phyloP scores from a whole-genome alignment of 2,113 vertebrate genomes.

The Pomatostomus ruficeps region DNA sequence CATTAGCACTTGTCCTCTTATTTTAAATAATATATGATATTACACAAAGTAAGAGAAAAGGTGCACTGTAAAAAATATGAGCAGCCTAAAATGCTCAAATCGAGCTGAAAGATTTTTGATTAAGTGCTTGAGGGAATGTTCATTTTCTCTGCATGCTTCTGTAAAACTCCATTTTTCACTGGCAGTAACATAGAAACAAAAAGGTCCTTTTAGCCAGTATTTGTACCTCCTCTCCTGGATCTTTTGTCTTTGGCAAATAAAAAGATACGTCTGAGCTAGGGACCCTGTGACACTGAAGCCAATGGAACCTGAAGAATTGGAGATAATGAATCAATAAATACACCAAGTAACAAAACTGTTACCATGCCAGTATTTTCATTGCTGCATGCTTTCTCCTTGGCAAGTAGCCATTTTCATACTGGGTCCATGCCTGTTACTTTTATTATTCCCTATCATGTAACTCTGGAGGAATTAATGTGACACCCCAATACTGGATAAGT shows the following conservation, averaged over 20 bases:
- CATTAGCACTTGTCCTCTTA: not conserved
- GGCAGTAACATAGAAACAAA: not conserved
- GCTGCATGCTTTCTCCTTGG: not conserved
- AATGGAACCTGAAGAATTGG: not conserved
- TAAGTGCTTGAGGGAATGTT: constrained; percentile 2
- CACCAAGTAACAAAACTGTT: not conserved
- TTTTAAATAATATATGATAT: not conserved
- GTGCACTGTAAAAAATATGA: not conserved
- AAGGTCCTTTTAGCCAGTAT: not conserved
- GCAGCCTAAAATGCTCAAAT: not conserved
- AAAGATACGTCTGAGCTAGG: not conserved
- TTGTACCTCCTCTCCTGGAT: not conserved
- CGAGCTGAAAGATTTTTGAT: not conserved
- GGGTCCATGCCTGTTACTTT: not conserved
- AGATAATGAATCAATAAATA: not conserved
- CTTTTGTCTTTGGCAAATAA: not conserved
- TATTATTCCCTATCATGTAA: not conserved
- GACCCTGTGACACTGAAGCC: not conserved
- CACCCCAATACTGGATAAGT: not conserved
- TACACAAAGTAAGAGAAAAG: not conserved
- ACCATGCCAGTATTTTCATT: not conserved
- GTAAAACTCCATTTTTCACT: not conserved
- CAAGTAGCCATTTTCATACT: not conserved
- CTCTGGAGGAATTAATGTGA: not conserved
- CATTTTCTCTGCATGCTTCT: not conserved